Conservation (phyloP, 2,113 vertebrate species). For the Dasyprocta punctata region DNA sequence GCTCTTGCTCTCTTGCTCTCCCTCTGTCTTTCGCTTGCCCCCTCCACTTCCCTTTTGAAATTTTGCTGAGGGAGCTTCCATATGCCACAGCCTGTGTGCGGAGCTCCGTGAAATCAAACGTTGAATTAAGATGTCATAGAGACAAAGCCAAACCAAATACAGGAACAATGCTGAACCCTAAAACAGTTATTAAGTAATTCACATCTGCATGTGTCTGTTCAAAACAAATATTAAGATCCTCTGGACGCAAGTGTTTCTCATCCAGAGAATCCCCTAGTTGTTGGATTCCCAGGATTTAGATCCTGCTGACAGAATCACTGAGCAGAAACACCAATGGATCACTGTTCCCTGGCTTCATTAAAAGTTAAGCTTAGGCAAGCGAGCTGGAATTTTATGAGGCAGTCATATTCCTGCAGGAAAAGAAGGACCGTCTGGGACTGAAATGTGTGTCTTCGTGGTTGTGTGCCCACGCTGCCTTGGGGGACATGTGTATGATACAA, state of each 20-base stretch:
- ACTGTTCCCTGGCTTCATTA: constrained; percentile 25
- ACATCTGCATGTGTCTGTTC: constrained; percentile 58
- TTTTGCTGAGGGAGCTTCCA: constrained; percentile 59
- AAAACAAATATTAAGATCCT: constrained; percentile 69
- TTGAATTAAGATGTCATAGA: constrained; percentile 64
- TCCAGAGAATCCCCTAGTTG: not conserved
- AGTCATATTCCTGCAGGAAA: not conserved
- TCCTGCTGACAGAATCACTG: not conserved
- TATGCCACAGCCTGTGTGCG: not conserved
- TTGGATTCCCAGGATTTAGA: not conserved
- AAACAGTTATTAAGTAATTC: constrained; percentile 73
- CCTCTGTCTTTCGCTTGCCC: too few species aligned
- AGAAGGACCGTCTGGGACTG: not conserved
- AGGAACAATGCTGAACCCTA: constrained; percentile 26
- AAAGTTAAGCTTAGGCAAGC: constrained; percentile 62
- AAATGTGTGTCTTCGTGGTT: not conserved
- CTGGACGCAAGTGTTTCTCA: constrained; percentile 49
- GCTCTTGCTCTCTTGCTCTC: too few species aligned
- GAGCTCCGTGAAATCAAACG: constrained; percentile 64
- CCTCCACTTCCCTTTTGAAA: not conserved
- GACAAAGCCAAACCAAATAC: constrained; percentile 56
- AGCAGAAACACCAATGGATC: not conserved
- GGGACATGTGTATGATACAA: accelerated
- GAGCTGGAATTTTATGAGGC: constrained; percentile 23
- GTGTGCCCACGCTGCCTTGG: accelerated